Evolutionary conservation across 2,888 invertebrate species (phyloP), one percentile per base, ranked within the genome.

Genomic region (Habrosyne pyritoides): DNA sequence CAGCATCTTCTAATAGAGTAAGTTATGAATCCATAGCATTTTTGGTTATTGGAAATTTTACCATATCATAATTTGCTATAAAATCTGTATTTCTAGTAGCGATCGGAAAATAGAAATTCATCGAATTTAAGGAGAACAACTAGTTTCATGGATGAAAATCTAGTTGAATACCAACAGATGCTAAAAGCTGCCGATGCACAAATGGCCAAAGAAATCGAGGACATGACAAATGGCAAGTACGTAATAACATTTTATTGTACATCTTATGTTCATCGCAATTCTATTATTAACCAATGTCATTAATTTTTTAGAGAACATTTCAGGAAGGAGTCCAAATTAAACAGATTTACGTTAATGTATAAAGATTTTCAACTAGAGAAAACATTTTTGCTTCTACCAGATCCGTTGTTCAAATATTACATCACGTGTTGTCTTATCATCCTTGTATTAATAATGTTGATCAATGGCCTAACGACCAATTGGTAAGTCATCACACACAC

Each of bases 331-430:
- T 94, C 75, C 88, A 96, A 81, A 89, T 93, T 89, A 89, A 92
- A 90, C 64, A 74, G 84, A 60, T 79, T 87, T 49, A 86, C 93
- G 94, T 30, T 87, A 94, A 66, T 91, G 88, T 91, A 81, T 58
- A 87, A 86, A 61, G 75, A 84, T 55, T 71, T 93, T 89, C 65
- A 93, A 94, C 68, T 93, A 86, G 98, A 98, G 84, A 89, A 94
- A 67, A 94, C 94, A 3, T 98, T 96, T 81, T 85, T 97, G 52
- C 87, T 94, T 53, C 94, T 96, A 66, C 95, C 96, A 0, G 98
- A 98, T 87, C 96, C 96, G 0, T 93, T 98, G 63, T 96, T 97
- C 76, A 97, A 97, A 80, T 98, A 96, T 81, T 98, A 92, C 55
- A 91, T 90, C 30, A 73, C 80, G 2, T 90, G 91, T 56, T 91